Evolutionary conservation across 2,113 vertebrate species (phyloP).

Genomic region (Australoheros scitulus): DNA sequence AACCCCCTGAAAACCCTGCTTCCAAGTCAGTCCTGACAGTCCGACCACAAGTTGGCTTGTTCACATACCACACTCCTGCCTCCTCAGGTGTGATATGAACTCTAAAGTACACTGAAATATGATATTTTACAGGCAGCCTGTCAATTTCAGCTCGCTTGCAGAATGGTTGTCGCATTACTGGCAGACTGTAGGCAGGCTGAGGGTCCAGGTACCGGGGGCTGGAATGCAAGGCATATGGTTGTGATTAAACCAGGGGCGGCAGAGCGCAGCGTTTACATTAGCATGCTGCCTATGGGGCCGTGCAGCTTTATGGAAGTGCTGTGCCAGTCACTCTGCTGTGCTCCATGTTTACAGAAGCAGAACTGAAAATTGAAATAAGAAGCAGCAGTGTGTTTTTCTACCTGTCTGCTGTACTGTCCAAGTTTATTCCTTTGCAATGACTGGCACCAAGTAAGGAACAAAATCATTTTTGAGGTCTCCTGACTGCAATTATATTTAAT

Average conservation of each 20-base stretch:
- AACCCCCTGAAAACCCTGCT: not conserved
- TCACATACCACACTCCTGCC: slow-evolving; percentile 3
- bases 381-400: slow-evolving; percentile 1
- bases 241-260: slow-evolving; percentile 66
- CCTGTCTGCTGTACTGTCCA: not conserved
- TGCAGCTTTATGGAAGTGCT: slow-evolving; percentile 43
- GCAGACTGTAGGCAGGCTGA: slow-evolving; percentile 37
- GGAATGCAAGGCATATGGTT: slow-evolving; percentile 69
- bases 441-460: not conserved
- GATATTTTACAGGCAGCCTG: slow-evolving; percentile 20
- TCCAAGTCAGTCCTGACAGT: not conserved
- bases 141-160: slow-evolving; percentile 20
- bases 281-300: slow-evolving; percentile 51
- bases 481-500: not conserved
- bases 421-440: slow-evolving; percentile 19
- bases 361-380: slow-evolving; percentile 1
- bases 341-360: slow-evolving; percentile 10
- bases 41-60: not conserved
- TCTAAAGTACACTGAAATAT: not conserved
- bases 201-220: slow-evolving; percentile 42
- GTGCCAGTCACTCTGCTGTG: slow-evolving; percentile 43
- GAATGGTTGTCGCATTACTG: slow-evolving; percentile 35
- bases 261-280: slow-evolving; percentile 65
- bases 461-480: not conserved
- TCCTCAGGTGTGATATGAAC: slow-evolving; percentile 39